These are phyloP conservation scores for Spea hammondii DNA, from an alignment of 2,797 vertebrate genomes.

Conservation along the genomic window DNA sequence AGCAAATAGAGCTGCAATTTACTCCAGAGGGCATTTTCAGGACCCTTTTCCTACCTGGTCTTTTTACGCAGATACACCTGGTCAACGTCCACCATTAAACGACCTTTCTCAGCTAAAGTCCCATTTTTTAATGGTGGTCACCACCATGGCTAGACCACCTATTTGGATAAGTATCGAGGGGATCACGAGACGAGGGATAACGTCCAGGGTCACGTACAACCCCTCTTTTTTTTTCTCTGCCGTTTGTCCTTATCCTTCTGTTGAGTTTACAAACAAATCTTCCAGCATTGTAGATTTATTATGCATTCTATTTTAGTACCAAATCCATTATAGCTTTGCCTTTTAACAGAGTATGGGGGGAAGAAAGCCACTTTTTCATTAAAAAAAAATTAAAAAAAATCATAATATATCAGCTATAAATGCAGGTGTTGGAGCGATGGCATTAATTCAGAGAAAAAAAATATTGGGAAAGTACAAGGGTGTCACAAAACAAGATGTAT, in stretches of 20 bases:
- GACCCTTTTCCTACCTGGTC: no score
- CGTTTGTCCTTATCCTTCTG: background rate
- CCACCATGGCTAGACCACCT: no score
- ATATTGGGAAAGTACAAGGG: constrained; percentile 23
- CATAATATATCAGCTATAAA: constrained; percentile 27
- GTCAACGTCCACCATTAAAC: no score
- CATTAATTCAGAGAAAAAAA: constrained; percentile 26
- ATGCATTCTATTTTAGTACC: background rate
- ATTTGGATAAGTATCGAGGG: no score
- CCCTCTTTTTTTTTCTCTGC: background rate
- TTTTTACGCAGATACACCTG: no score
- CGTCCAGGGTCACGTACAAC: no score
- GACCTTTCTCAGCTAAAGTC: no score
- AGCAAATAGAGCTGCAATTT: no score
- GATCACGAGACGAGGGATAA: no score
- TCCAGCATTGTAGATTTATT: background rate
- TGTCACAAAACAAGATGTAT: constrained; percentile 17
- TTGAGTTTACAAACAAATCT: background rate
- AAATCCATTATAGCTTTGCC: background rate
- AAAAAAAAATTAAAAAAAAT: background rate
- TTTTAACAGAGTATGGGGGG: background rate
- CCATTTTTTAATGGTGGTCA: no score
- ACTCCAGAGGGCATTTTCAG: no score
- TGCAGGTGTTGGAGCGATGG: constrained; percentile 27
- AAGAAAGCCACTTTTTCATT: background rate